These are phyloP conservation scores for Silvanus unidentatus DNA, from an alignment of 2,888 invertebrate species.

Conservation along the genomic window DNA sequence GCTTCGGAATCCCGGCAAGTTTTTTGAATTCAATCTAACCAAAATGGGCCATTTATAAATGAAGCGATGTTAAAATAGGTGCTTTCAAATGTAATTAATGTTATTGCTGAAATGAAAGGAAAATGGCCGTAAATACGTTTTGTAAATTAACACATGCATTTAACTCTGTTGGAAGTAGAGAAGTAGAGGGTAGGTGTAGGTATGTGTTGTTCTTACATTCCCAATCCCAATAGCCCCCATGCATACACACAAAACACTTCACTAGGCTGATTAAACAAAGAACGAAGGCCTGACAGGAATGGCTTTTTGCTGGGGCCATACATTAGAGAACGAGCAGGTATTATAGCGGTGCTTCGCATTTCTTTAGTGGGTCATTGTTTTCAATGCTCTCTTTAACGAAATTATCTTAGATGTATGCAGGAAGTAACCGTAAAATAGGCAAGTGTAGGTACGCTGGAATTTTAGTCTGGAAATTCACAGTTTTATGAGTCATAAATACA, in stretches of 20 bases:
- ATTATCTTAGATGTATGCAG: conserved; percentile 27
- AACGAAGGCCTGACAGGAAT: conserved; percentile 18
- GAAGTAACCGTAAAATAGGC: conserved; percentile 23
- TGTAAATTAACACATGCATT: conserved; percentile 18
- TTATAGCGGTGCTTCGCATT: conserved; percentile 23
- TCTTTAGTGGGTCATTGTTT: conserved; percentile 28
- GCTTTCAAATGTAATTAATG: conserved; percentile 2
- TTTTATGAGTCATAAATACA: conserved; percentile 23
- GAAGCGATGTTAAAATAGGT: too few species aligned
- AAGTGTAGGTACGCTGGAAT: conserved; percentile 19
- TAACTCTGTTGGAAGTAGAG: conserved; percentile 15
- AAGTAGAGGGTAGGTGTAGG: conserved; percentile 4
- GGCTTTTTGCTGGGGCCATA: conserved; percentile 24
- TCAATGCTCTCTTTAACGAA: conserved; percentile 27
- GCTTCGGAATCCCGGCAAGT: too few species aligned
- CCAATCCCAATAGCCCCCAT: too few species aligned
- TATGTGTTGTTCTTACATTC: conserved; percentile 18
- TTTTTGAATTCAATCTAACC: too few species aligned
- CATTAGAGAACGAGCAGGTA: conserved; percentile 24
- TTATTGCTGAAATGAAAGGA: not conserved
- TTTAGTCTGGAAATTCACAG: conserved; percentile 14
- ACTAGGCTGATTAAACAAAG: conserved; percentile 27
- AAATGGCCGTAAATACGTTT: conserved; percentile 4
- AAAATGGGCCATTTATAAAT: not conserved
- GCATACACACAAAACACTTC: conserved; percentile 20